Evolutionary conservation across 1,140 invertebrate genomes (phyloP).

Genomic region (Papilio glaucus): DNA sequence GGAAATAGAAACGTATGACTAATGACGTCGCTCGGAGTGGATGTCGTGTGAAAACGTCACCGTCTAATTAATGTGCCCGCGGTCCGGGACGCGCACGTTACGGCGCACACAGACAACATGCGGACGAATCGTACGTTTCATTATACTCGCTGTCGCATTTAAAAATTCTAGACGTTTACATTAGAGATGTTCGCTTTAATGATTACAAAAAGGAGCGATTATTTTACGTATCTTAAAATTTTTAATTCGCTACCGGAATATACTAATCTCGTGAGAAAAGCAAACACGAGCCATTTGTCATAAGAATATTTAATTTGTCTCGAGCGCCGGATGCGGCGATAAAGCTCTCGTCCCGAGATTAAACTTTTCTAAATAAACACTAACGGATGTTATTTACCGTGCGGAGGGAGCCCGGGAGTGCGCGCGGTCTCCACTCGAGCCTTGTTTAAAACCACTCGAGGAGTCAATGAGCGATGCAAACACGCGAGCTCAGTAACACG

Average conservation of each 20-base stretch:
- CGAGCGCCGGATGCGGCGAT: conserved; percentile 67
- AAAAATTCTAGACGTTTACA: conserved; percentile 40
- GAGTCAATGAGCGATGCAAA: conserved; percentile 67
- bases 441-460: conserved; percentile 77
- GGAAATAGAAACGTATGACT: conserved; percentile 71
- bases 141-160: conserved; percentile 40
- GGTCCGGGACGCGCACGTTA: conserved; percentile 37
- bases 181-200: conserved; percentile 36
- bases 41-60: conserved; percentile 71
- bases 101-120: conserved; percentile 25
- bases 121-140: conserved; percentile 36
- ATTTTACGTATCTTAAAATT: conserved; percentile 38
- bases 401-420: conserved; percentile 62
- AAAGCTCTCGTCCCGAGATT: conserved; percentile 70
- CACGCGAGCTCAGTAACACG: conserved; percentile 67
- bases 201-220: conserved; percentile 45
- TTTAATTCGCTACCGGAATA: conserved; percentile 44
- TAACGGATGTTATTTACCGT: conserved; percentile 66
- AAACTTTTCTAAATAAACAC: conserved; percentile 76
- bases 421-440: conserved; percentile 60
- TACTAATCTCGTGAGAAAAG: conserved; percentile 56
- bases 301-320: conserved; percentile 53
- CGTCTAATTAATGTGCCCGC: conserved; percentile 64
- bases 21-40: conserved; percentile 67
- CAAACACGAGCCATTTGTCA: conserved; percentile 58